A percentile compares a stretch with the other conserved stretches of the same genome.
phyloP scores from a whole-genome alignment of 2,113 vertebrate genomes.

The western clawed frog (Xenopus tropicalis) region DNA sequence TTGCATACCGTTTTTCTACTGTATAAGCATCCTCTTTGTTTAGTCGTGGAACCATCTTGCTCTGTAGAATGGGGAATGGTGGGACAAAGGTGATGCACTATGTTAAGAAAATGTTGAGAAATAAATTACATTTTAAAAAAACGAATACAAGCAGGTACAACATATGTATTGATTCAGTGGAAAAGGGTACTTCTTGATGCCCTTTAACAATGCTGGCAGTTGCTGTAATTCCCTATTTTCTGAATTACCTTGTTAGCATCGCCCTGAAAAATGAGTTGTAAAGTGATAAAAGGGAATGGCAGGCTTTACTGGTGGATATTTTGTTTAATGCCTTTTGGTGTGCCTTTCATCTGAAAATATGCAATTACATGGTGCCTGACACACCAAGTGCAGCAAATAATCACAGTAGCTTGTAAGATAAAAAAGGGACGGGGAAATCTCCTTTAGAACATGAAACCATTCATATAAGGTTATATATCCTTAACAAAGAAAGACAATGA shows the following conservation, averaged over 20 bases:
- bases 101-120: too few relatives aligned
- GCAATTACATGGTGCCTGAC: constrained; percentile 27
- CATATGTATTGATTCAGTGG: too few relatives aligned
- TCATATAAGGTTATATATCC: neutral
- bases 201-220: neutral
- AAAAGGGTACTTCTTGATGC: too few relatives aligned
- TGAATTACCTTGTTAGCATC: constrained; percentile 20
- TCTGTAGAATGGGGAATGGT: too few relatives aligned
- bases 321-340: constrained; percentile 32
- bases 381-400: constrained; percentile 29
- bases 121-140: too few relatives aligned
- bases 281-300: constrained; percentile 29
- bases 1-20: too few relatives aligned
- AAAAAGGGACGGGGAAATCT: neutral
- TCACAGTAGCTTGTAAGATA: constrained; percentile 3
- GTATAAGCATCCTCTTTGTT: too few relatives aligned
- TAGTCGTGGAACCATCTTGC: too few relatives aligned
- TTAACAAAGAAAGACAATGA: too few relatives aligned
- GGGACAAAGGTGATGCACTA: too few relatives aligned
- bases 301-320: constrained; percentile 22
- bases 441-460: neutral
- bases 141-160: too few relatives aligned
- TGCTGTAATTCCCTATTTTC: constrained; percentile 23
- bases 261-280: constrained; percentile 21
- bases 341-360: constrained; percentile 29